phyloP scores from a whole-genome alignment of 2,888 invertebrate genomes.

The Xanthia togata region DNA sequence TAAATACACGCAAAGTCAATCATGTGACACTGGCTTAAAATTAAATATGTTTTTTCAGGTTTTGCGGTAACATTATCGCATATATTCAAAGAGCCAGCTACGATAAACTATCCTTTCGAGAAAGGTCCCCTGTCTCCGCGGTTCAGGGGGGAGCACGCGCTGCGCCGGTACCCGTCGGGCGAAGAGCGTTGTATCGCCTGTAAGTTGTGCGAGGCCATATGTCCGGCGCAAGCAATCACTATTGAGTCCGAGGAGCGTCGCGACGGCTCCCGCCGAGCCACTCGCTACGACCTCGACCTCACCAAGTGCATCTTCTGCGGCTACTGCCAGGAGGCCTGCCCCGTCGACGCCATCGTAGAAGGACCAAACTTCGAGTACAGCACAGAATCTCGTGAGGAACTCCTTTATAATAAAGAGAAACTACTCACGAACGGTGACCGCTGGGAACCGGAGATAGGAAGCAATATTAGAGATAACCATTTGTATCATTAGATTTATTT shows the following conservation, averaged over 20 bases:
- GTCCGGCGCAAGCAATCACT: conserved; percentile 99
- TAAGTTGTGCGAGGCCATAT: conserved; percentile 99
- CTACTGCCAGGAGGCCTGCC: conserved; percentile 99
- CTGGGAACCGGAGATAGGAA: conserved; percentile 99
- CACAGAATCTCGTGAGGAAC: conserved; percentile 99
- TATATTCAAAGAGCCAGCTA: conserved; percentile 95
- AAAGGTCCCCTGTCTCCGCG: conserved; percentile 99
- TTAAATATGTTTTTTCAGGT: conserved; percentile 85
- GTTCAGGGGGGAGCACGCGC: conserved; percentile 99
- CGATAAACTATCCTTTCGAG: conserved; percentile 99
- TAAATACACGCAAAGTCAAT: neutral
- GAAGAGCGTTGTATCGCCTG: conserved; percentile 99
- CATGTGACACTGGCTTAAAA: neutral
- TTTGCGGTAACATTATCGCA: conserved; percentile 95
- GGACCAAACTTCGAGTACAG: conserved; percentile 99
- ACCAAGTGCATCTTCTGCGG: conserved; percentile 99
- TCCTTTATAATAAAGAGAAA: conserved; percentile 99
- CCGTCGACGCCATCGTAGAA: conserved; percentile 99
- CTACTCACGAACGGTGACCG: conserved; percentile 98
- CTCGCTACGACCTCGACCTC: conserved; percentile 98
- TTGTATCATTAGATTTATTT: conserved; percentile 76
- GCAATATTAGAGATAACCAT: conserved; percentile 93
- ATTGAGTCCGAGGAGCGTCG: conserved; percentile 99
- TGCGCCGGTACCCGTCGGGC: conserved; percentile 98
- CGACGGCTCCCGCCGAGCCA: conserved; percentile 98